Percentiles rank a stretch among this genome's conserved stretches.
Conservation (phyloP, 2,888 invertebrate species). For the Acrocyrtus sp. region DNA sequence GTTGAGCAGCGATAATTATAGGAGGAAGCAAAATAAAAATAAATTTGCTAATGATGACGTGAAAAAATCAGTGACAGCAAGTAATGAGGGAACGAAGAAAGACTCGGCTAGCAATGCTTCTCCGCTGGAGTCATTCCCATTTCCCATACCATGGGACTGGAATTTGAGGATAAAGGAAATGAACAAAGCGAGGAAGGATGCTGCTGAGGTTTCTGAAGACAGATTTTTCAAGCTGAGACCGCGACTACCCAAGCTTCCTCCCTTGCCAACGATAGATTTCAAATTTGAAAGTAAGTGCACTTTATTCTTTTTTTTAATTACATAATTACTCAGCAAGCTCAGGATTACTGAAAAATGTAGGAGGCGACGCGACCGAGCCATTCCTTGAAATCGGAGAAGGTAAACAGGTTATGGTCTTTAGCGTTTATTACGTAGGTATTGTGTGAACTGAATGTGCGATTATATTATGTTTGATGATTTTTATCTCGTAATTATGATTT, state of each 20-base stretch:
- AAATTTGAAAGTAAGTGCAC: slow-evolving; percentile 41
- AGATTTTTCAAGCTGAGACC: slow-evolving; percentile 26
- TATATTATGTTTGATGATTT: no score
- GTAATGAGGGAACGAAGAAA: slow-evolving; percentile 1
- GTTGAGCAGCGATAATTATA: background rate
- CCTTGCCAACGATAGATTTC: slow-evolving; percentile 37
- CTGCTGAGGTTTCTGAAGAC: slow-evolving; percentile 5
- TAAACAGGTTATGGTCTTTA: background rate
- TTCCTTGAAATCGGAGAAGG: background rate
- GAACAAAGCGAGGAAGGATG: slow-evolving; percentile 7
- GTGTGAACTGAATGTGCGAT: background rate
- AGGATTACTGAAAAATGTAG: no score
- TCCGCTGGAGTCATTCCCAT: slow-evolving; percentile 13
- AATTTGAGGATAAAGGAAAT: slow-evolving; percentile 23
- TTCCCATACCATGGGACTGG: slow-evolving; percentile 47
- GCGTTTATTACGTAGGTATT: background rate
- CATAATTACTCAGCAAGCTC: no score
- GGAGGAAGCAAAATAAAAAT: background rate
- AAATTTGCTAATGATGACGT: background rate
- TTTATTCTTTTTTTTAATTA: no score
- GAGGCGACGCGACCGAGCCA: no score
- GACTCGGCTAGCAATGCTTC: background rate
- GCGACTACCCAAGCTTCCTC: slow-evolving; percentile 13
- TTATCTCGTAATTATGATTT: background rate
- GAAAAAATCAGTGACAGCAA: slow-evolving; percentile 15